These are phyloP conservation scores for Macropodus opercularis DNA, from an alignment of 2,797 vertebrate species.

Conservation along the genomic window DNA sequence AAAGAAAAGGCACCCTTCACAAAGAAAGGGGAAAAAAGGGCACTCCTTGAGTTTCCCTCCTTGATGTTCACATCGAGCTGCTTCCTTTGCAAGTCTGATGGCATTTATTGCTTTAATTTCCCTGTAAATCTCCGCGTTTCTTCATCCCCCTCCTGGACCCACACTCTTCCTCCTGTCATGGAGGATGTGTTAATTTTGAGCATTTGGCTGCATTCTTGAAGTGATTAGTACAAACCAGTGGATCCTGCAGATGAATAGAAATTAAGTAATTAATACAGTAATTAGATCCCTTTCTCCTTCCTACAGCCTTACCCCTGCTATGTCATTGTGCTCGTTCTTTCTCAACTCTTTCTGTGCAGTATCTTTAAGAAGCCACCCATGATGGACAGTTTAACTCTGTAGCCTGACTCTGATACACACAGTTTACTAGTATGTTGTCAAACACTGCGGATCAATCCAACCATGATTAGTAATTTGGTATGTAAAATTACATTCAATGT, in stretches of 20 bases:
- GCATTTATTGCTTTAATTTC: conserved; percentile 70
- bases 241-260: conserved; percentile 79
- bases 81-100: conserved; percentile 56
- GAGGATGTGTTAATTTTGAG: conserved; percentile 80
- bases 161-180: conserved; percentile 65
- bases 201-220: conserved; percentile 73
- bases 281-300: conserved; percentile 71
- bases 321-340: conserved; percentile 56
- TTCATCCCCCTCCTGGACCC: conserved; percentile 45
- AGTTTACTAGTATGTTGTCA: conserved; percentile 22
- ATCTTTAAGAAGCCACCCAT: conserved; percentile 31
- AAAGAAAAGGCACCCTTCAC: conserved; percentile 39
- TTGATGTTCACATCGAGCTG: conserved; percentile 42
- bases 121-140: conserved; percentile 65
- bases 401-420: conserved; percentile 21
- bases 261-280: conserved; percentile 81
- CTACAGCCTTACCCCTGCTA: conserved; percentile 57
- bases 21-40: conserved; percentile 11
- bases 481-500: too few species aligned
- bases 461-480: neutral
- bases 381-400: conserved; percentile 28
- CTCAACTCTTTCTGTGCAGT: conserved; percentile 22
- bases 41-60: conserved; percentile 26
- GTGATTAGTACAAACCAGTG: conserved; percentile 76
- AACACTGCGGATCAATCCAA: conserved; percentile 20